Evolutionary conservation across 2,888 invertebrate species (phyloP).

Genomic region (Monopis laevigella): DNA sequence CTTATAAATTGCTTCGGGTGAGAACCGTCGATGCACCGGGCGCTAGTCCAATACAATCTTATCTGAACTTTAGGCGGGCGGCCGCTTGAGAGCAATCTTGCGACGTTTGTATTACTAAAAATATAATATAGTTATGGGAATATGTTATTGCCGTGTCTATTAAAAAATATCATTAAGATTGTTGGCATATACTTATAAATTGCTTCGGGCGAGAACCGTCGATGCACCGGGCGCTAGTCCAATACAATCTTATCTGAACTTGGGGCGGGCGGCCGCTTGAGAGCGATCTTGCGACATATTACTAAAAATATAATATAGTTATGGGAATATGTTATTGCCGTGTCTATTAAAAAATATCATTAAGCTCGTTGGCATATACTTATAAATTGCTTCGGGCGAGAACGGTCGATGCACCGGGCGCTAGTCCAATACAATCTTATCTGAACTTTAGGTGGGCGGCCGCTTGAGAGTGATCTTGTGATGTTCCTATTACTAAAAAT

Average conservation of each 20-base stretch:
- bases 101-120: constrained; percentile 30
- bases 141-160: not conserved
- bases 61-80: constrained; percentile 19
- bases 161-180: not conserved
- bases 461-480: constrained; percentile 26
- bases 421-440: constrained; percentile 21
- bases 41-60: constrained; percentile 19
- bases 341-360: not conserved
- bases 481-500: constrained; percentile 29
- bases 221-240: constrained; percentile 3
- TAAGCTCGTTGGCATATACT: not conserved
- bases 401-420: not conserved
- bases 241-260: constrained; percentile 21
- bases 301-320: not conserved
- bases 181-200: not conserved
- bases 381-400: constrained; percentile 8
- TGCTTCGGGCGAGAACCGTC: not conserved
- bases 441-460: constrained; percentile 19
- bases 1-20: constrained; percentile 5
- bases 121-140: not conserved
- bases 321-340: not conserved
- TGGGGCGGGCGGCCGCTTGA: constrained; percentile 15
- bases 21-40: not conserved
- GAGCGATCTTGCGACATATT: constrained; percentile 19
- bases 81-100: constrained; percentile 27